Conservation (phyloP, 2,888 invertebrate genomes). For the Horisme vitalbata region DNA sequence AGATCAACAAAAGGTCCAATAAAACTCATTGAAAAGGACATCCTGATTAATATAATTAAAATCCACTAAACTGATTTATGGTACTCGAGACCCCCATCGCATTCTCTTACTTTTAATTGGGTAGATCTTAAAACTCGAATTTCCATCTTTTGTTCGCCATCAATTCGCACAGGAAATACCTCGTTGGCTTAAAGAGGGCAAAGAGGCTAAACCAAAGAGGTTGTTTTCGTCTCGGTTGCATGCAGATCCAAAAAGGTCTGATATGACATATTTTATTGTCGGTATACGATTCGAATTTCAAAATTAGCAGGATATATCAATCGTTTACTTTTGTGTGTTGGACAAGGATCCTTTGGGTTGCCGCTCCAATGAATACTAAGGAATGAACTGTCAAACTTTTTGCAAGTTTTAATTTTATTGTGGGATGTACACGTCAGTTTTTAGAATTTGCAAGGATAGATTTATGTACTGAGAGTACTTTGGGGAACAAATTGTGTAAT, state of each 20-base stretch:
- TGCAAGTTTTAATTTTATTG: constrained; percentile 34
- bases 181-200: constrained; percentile 55
- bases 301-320: constrained; percentile 82
- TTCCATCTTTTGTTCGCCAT: constrained; percentile 61
- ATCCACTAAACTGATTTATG: constrained; percentile 62
- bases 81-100: constrained; percentile 67
- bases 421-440: constrained; percentile 45
- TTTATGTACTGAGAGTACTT: constrained; percentile 24
- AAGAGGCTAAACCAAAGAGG: constrained; percentile 35
- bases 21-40: constrained; percentile 53
- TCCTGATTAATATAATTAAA: constrained; percentile 67
- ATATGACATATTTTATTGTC: constrained; percentile 79
- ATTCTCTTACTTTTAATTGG: constrained; percentile 69
- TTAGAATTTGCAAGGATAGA: constrained; percentile 30
- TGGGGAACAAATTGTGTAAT: constrained; percentile 26
- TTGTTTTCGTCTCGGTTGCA: constrained; percentile 71
- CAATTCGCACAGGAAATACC: constrained; percentile 68
- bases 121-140: constrained; percentile 62
- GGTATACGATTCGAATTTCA: constrained; percentile 57
- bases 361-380: constrained; percentile 46
- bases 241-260: constrained; percentile 57
- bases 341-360: constrained; percentile 34
- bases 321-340: constrained; percentile 48
- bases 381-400: constrained; percentile 35
- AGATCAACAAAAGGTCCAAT: constrained; percentile 48